Conservation (phyloP, 2,113 vertebrate species). For the Seriola rivoliana region DNA sequence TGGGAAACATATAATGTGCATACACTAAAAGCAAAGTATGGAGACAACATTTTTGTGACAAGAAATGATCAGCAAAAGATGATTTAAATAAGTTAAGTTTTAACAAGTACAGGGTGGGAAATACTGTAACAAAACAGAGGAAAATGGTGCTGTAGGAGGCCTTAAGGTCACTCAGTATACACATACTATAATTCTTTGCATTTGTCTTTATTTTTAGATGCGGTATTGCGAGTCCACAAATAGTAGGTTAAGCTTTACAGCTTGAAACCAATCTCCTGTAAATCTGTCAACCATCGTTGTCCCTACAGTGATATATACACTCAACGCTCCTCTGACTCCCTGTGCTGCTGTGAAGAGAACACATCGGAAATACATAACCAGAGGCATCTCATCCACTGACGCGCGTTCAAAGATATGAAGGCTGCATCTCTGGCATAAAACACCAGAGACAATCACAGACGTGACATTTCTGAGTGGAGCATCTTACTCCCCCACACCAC, state of each 20-base stretch:
- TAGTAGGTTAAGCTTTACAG: neutral
- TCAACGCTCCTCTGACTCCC: neutral
- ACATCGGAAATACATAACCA: conserved; percentile 35
- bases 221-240: conserved; percentile 19
- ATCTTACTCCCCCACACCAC: conserved; percentile 35
- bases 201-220: conserved; percentile 23
- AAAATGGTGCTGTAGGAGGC: neutral
- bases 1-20: conserved; percentile 42
- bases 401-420: conserved; percentile 36
- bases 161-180: neutral
- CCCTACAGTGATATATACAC: conserved; percentile 27
- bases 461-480: conserved; percentile 63
- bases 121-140: neutral
- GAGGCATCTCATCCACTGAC: conserved; percentile 41
- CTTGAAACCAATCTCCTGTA: conserved; percentile 35
- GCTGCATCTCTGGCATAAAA: conserved; percentile 45
- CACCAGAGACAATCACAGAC: conserved; percentile 40
- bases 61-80: too few species aligned
- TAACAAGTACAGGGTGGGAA: neutral
- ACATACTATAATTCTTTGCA: neutral
- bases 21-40: conserved; percentile 11
- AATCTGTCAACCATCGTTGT: conserved; percentile 41
- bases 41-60: neutral
- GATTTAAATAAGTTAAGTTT: neutral
- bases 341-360: conserved; percentile 17